phyloP scores from a whole-genome alignment of 2,888 invertebrate genomes.

The Rotaria macrura region DNA sequence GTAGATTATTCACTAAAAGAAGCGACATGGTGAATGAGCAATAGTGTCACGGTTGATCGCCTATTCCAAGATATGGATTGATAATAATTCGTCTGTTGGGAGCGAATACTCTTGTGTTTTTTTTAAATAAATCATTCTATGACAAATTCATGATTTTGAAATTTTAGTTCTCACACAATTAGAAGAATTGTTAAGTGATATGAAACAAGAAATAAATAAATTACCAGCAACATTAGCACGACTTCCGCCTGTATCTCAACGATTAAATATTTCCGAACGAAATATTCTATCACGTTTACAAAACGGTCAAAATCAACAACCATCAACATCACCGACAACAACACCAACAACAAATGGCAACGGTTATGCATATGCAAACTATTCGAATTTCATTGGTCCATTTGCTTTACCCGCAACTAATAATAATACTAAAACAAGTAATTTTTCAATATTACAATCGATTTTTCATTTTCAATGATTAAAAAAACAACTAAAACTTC shows the following conservation, averaged over 20 bases:
- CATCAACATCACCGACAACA: constrained; percentile 47
- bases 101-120: no score
- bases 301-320: not conserved
- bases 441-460: no score
- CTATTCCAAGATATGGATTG: no score
- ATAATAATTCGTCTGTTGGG: no score
- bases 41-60: no score
- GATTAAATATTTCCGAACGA: constrained; percentile 94
- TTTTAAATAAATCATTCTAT: no score
- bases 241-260: constrained; percentile 91
- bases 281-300: constrained; percentile 41
- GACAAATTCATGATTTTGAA: constrained; percentile 35
- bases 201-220: constrained; percentile 97
- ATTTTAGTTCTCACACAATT: constrained; percentile 80
- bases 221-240: constrained; percentile 91
- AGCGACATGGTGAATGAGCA: no score
- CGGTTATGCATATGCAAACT: constrained; percentile 2
- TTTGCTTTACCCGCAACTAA: not conserved
- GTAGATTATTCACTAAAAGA: no score
- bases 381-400: constrained; percentile 17
- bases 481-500: not conserved
- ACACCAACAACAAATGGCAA: not conserved
- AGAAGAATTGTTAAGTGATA: constrained; percentile 92
- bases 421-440: not conserved
- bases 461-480: not conserved